These are phyloP conservation scores for Plecturocebus donacophilus DNA, from an alignment of 2,113 vertebrate species.

Conservation along the genomic window DNA sequence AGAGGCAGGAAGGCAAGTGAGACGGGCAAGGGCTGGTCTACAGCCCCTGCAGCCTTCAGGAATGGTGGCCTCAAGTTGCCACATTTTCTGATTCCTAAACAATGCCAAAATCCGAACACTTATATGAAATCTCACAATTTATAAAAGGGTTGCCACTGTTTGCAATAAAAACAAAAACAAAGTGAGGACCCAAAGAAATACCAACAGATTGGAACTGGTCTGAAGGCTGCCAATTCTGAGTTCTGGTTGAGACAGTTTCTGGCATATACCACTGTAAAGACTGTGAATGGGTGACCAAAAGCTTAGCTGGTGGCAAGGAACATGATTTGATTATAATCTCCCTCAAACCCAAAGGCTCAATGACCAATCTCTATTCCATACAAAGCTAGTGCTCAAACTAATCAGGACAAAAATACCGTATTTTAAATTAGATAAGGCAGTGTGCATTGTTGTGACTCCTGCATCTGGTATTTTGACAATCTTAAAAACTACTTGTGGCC, in stretches of 20 bases:
- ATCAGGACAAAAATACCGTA: background rate
- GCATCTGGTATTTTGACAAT: background rate
- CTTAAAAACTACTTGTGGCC: background rate
- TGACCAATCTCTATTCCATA: background rate
- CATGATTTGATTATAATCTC: accelerated
- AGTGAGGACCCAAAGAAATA: background rate
- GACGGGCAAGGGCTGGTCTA: no score
- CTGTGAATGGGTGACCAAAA: background rate
- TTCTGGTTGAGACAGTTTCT: background rate
- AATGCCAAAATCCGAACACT: background rate
- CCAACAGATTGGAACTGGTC: accelerated
- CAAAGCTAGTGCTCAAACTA: background rate
- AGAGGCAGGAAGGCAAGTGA: background rate
- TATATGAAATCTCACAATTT: background rate
- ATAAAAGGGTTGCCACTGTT: background rate
- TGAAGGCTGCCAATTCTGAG: no score
- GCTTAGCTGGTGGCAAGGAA: accelerated
- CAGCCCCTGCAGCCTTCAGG: accelerated
- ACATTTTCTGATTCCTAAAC: background rate
- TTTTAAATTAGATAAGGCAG: background rate
- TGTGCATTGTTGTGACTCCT: no score
- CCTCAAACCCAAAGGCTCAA: background rate
- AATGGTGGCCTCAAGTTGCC: accelerated
- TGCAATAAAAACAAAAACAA: background rate
- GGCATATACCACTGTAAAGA: no score